Evolutionary conservation across 1,140 invertebrate genomes (phyloP).

Genomic region (Popillia japonica): DNA sequence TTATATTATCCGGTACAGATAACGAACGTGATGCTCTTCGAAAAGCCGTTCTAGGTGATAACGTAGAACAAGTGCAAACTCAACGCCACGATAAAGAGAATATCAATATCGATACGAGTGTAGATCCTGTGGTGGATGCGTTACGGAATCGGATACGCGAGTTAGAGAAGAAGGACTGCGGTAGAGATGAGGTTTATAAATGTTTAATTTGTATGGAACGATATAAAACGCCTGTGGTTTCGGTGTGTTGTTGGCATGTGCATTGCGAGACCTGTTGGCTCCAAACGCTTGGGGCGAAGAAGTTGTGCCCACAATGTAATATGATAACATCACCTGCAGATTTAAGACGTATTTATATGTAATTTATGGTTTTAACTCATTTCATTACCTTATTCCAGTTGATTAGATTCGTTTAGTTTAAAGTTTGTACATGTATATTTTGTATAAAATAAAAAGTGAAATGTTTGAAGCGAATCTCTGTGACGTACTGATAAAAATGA

Average conservation of each 20-base stretch:
- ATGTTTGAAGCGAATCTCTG: not conserved
- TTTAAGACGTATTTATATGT: constrained; percentile 89
- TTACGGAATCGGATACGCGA: constrained; percentile 75
- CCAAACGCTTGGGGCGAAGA: constrained; percentile 87
- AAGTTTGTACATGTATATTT: not conserved
- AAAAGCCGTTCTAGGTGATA: constrained; percentile 65
- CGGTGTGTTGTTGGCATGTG: constrained; percentile 95
- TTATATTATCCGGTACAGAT: constrained; percentile 67
- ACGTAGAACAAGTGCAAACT: constrained; percentile 27
- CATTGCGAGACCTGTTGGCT: constrained; percentile 96
- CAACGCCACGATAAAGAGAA: constrained; percentile 4
- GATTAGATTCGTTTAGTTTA: too few species aligned
- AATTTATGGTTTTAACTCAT: constrained; percentile 44
- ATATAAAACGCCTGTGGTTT: constrained; percentile 90
- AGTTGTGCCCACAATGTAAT: constrained; percentile 94
- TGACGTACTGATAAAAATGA: too few species aligned
- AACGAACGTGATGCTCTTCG: constrained; percentile 65
- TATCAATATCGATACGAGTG: constrained; percentile 50
- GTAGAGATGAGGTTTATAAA: constrained; percentile 69
- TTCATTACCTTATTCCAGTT: not conserved
- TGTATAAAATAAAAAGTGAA: not conserved
- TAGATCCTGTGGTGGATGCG: constrained; percentile 76
- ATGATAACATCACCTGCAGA: constrained; percentile 90
- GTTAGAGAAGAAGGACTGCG: constrained; percentile 65
- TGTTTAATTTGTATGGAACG: constrained; percentile 90